Percentiles rank a stretch among this genome's conserved stretches.
These are phyloP conservation scores for Spilarctia lutea DNA, from an alignment of 2,888 invertebrate genomes.

Conservation along the genomic window DNA sequence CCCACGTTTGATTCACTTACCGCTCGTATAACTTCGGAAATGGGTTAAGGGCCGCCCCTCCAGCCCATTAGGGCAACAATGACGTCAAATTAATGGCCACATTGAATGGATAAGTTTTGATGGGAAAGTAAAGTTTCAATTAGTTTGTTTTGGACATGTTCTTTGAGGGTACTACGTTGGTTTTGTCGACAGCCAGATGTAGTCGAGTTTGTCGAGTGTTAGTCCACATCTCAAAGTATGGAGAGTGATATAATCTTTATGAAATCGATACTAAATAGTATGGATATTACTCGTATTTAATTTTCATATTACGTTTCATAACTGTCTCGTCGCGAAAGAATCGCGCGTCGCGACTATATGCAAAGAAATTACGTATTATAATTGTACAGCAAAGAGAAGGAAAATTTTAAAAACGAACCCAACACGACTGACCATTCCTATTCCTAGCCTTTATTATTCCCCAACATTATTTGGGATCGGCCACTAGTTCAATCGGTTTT, in stretches of 20 bases:
- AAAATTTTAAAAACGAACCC: no score
- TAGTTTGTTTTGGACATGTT: conserved; percentile 11
- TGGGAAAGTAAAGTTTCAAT: conserved; percentile 11
- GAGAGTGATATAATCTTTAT: no score
- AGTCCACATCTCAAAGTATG: background rate
- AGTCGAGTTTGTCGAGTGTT: background rate
- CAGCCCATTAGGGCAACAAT: conserved; percentile 19
- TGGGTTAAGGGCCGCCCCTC: background rate
- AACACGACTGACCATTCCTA: no score
- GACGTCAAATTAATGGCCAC: conserved; percentile 13
- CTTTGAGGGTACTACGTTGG: background rate
- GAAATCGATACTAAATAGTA: no score
- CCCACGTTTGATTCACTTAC: conserved; percentile 14
- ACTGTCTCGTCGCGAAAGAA: no score
- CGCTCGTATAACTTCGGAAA: conserved; percentile 10
- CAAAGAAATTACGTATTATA: no score
- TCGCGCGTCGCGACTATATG: no score
- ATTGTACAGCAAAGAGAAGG: no score
- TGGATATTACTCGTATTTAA: background rate
- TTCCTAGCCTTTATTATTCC: no score
- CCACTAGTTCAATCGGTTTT: no score
- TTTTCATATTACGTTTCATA: background rate
- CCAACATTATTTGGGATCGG: no score
- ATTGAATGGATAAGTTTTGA: conserved; percentile 5
- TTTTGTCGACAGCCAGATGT: background rate